A percentile compares a stretch with the other conserved stretches of the same genome.
These are phyloP conservation scores for Dromiciops gliroides DNA, from an alignment of 2,113 vertebrate genomes.

Conservation along the genomic window DNA sequence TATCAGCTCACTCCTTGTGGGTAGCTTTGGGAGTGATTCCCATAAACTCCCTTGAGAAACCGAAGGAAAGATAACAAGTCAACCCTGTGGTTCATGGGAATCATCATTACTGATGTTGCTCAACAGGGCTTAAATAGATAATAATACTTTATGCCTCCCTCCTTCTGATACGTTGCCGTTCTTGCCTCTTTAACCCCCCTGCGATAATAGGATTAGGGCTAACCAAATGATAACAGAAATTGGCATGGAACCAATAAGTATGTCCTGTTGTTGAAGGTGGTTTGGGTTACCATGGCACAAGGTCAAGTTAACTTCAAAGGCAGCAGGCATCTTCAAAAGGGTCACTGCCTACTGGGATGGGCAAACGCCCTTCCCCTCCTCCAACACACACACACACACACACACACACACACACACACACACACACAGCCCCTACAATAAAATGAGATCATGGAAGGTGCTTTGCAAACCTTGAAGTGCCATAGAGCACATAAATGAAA, in stretches of 20 bases:
- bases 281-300: not conserved
- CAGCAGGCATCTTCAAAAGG: not conserved
- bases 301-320: not conserved
- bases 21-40: not conserved
- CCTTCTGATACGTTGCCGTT: constrained; percentile 13
- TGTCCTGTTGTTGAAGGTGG: not conserved
- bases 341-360: not conserved
- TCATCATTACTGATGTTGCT: constrained; percentile 15
- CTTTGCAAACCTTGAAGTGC: not conserved
- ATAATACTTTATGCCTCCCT: constrained; percentile 1
- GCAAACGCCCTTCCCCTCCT: not conserved
- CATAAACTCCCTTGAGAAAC: not conserved
- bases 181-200: constrained; percentile 14
- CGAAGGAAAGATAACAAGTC: not conserved
- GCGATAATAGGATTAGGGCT: constrained; percentile 7
- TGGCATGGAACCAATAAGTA: not conserved
- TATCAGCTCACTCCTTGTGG: fast-evolving
- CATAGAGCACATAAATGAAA: not conserved
- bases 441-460: not conserved
- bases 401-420: too few species aligned
- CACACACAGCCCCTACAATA: not conserved
- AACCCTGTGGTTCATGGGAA: not conserved
- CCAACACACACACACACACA: not conserved
- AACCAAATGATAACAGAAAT: constrained; percentile 27
- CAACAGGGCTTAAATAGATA: not conserved